Evolutionary conservation across 2,797 vertebrate genomes (phyloP).

Genomic region (Spheniscus humboldti): DNA sequence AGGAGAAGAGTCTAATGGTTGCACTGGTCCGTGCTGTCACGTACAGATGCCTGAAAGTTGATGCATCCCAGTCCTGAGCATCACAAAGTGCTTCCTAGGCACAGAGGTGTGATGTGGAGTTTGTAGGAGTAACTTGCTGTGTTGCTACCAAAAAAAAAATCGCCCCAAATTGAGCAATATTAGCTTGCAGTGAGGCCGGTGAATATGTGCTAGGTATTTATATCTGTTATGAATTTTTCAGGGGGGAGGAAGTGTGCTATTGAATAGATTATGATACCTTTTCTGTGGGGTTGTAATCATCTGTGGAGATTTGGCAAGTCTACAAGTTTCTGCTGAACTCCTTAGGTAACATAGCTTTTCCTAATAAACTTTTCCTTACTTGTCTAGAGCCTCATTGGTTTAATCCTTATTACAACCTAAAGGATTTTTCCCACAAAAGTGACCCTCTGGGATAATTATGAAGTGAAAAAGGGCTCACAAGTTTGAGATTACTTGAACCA

Average conservation of each 20-base stretch:
- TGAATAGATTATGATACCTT: background rate
- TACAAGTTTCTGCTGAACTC: background rate
- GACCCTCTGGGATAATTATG: background rate
- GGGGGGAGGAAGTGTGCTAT: background rate
- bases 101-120: background rate
- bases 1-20: background rate
- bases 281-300: background rate
- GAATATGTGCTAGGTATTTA: background rate
- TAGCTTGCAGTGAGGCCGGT: background rate
- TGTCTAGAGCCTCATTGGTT: background rate
- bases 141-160: background rate
- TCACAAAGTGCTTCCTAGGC: background rate
- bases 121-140: background rate
- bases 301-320: background rate
- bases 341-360: background rate
- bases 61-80: background rate
- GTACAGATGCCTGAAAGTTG: background rate
- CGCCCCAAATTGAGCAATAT: background rate
- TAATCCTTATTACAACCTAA: background rate
- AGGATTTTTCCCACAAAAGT: background rate
- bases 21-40: background rate
- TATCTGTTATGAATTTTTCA: background rate
- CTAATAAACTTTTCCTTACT: background rate
- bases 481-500: background rate
- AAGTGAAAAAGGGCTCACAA: background rate